Percentiles rank a stretch among this genome's conserved stretches.
Evolutionary conservation across 2,797 vertebrate species (phyloP).

Genomic region (Rhabdomys pumilio): DNA sequence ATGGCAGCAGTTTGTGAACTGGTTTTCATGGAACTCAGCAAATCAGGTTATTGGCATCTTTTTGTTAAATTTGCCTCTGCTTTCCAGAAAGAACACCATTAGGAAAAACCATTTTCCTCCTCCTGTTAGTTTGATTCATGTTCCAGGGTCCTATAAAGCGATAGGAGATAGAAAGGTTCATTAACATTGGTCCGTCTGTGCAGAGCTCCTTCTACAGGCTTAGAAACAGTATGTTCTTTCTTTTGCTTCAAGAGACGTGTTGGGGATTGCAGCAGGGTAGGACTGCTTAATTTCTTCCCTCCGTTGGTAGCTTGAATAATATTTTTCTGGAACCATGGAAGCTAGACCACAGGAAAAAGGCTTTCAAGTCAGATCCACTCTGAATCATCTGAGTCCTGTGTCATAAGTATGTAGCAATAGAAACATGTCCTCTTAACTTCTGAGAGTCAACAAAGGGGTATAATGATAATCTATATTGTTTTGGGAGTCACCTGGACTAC

Average conservation of each 20-base stretch:
- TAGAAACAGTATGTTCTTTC: neutral
- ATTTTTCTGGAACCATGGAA: neutral
- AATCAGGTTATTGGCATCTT: conserved; percentile 77
- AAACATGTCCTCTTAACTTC: neutral
- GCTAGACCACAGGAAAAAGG: neutral
- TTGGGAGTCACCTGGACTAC: neutral
- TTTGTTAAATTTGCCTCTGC: conserved; percentile 78
- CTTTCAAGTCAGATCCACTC: neutral
- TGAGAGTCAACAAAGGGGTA: neutral
- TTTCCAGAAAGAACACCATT: conserved; percentile 73
- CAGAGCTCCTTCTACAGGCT: neutral
- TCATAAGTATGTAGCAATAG: neutral
- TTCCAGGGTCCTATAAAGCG: conserved; percentile 29
- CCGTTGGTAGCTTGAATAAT: neutral
- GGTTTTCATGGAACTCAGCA: conserved; percentile 69
- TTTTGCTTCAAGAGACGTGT: neutral
- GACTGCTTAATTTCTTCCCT: neutral
- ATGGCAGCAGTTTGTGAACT: conserved; percentile 31
- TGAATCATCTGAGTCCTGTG: neutral
- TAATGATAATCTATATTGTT: neutral
- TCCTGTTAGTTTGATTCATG: conserved; percentile 80
- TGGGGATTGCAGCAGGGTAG: neutral
- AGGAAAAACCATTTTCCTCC: conserved; percentile 73
- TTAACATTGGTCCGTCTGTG: conserved; percentile 30
- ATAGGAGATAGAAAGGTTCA: conserved; percentile 65